These are phyloP conservation scores for Triplophysa bombifrons DNA, from an alignment of 2,797 vertebrate species.

Conservation along the genomic window DNA sequence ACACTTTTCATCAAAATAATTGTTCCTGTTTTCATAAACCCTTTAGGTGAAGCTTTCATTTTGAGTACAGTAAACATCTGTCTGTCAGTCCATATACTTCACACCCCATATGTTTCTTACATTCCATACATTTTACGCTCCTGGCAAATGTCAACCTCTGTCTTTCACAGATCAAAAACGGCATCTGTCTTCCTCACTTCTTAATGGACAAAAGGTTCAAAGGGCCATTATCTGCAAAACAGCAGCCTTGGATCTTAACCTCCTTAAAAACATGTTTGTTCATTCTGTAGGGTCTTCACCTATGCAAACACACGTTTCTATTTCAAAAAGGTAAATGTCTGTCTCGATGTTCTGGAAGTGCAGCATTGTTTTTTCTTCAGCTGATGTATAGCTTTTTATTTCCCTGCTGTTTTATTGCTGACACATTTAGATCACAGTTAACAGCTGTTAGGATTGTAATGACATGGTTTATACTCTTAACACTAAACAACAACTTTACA, in stretches of 20 bases:
- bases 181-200: conserved; percentile 24
- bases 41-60: background rate
- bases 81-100: conserved; percentile 11
- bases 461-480: background rate
- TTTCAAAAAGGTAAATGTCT: conserved; percentile 16
- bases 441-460: conserved; percentile 10
- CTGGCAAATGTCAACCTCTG: conserved; percentile 21
- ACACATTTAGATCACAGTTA: background rate
- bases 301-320: conserved; percentile 36
- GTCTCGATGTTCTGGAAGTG: background rate
- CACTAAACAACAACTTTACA: background rate
- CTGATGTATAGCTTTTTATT: conserved; percentile 6
- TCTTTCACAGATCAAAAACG: conserved; percentile 22
- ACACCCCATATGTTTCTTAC: conserved; percentile 34
- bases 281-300: conserved; percentile 6
- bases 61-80: background rate
- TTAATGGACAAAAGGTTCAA: conserved; percentile 39
- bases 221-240: conserved; percentile 32
- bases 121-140: conserved; percentile 21
- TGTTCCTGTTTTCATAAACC: background rate
- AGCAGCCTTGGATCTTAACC: conserved; percentile 27
- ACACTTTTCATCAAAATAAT: background rate
- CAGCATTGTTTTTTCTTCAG: background rate
- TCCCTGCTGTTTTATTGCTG: conserved; percentile 14
- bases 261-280: conserved; percentile 37